Conservation (phyloP, 2,888 invertebrate genomes). For the Scaptodrosophila latifasciaeformis region DNA sequence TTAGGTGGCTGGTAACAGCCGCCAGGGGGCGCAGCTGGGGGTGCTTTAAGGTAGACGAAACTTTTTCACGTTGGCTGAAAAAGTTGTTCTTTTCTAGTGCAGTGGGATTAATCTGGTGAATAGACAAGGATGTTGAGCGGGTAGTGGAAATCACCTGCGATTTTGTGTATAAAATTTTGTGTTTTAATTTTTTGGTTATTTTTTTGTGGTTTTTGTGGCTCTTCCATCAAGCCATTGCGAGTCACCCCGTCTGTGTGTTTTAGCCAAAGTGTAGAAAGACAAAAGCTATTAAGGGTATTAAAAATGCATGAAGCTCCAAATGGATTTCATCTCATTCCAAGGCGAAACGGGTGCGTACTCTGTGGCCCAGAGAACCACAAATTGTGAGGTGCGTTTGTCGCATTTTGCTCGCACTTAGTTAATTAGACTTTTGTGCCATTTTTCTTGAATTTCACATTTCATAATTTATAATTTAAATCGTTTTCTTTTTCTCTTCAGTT, state of each 20-base stretch:
- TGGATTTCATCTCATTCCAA: conserved; percentile 19
- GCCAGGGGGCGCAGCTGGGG: conserved; percentile 37
- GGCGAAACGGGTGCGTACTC: background rate
- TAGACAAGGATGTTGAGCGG: no score
- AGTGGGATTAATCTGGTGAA: conserved; percentile 40
- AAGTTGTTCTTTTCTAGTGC: conserved; percentile 21
- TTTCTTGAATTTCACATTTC: conserved; percentile 46
- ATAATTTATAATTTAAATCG: conserved; percentile 63
- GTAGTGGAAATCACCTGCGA: conserved; percentile 31
- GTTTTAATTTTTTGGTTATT: conserved; percentile 45
- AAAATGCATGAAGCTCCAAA: conserved; percentile 67
- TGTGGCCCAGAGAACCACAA: background rate
- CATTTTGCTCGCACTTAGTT: conserved; percentile 51
- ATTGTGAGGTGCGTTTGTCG: conserved; percentile 32
- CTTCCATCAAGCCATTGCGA: no score
- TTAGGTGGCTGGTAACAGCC: conserved; percentile 43
- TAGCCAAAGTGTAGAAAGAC: conserved; percentile 39
- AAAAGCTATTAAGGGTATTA: conserved; percentile 70
- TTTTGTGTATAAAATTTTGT: conserved; percentile 25
- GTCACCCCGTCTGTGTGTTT: conserved; percentile 4
- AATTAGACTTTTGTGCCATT: conserved; percentile 56
- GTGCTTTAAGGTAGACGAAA: conserved; percentile 52
- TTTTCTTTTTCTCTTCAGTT: conserved; percentile 23
- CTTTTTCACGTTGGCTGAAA: conserved; percentile 36
- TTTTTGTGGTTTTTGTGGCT: conserved; percentile 48